Base-by-base conservation (phyloP, 2,797 vertebrate species). In the Tauraco hartlaubi region DNA sequence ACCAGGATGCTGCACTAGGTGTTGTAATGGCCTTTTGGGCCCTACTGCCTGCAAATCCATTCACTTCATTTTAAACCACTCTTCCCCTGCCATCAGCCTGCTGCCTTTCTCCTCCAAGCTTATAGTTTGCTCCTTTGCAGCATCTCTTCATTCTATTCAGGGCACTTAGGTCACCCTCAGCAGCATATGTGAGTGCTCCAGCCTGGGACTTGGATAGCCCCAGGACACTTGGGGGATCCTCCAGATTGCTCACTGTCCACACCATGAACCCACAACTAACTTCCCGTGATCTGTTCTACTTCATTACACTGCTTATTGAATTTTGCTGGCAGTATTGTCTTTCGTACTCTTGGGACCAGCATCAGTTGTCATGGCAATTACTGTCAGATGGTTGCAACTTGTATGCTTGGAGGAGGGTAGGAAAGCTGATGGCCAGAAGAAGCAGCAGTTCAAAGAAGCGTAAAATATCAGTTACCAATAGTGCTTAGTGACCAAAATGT, bases 331-430 rank as follows among this genome's bases (percentile, higher is more conserved):
- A 0, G 39, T 69, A 35, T 90, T 88, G 48, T 84, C 55, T 73
- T 55, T 59, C 7, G 2, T 81, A 82, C 87, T 88, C 62, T 49
- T 71, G 89, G 44, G 91, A 86, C 69, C 48, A 71, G 55, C 82
- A 61, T 69, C 82, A 59, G 73, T 94, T 96, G 87, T 91, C 90
- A 67, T 67, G 44, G 41, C 73, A 92, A 71, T 94, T 92, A 39
- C 77, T 91, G 44, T 94, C 94, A 84, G 82, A 56, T 43, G 48
- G 48, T 49, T 72, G 66, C 58, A 88, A 59, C 58, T 49, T 20
- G 11, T 44, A 11, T 31, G 73, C 89, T 85, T 76, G 51, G 62
- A 88, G 55, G 25, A 84, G 17, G 0, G 2, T n/a, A 44, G 67
- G 69, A 81, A 91, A 86, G 55, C 39, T 67, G 79, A 63, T 84